phyloP scores from a whole-genome alignment of 1,140 invertebrate genomes.

The Ylistrum balloti region DNA sequence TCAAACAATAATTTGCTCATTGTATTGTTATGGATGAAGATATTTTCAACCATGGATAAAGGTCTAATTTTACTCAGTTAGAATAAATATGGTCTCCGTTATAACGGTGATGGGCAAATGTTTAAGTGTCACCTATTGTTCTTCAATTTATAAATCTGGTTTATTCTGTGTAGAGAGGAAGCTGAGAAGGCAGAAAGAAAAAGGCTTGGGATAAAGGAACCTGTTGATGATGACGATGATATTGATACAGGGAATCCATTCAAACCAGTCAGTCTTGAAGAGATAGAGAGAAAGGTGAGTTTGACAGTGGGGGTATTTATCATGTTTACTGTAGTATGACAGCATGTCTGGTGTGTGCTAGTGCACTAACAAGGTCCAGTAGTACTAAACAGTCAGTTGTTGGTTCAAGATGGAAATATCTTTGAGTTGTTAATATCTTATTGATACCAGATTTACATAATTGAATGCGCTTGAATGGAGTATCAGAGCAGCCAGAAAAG shows the following conservation, averaged over 20 bases:
- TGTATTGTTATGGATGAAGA: too few relatives aligned
- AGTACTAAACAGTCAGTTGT: background rate
- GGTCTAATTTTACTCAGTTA: too few relatives aligned
- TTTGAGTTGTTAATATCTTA: too few relatives aligned
- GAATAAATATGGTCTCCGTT: background rate
- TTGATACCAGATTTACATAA: background rate
- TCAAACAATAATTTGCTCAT: too few relatives aligned
- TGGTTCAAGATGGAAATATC: background rate
- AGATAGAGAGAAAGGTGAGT: slow-evolving; percentile 77
- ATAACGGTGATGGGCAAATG: background rate
- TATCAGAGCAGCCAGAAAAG: background rate
- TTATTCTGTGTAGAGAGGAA: slow-evolving; percentile 65
- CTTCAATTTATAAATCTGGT: slow-evolving; percentile 25
- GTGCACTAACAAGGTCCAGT: background rate
- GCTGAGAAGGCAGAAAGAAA: slow-evolving; percentile 74
- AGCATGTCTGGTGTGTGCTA: background rate
- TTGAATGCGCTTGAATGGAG: background rate
- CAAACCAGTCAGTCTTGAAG: slow-evolving; percentile 70
- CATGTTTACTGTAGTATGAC: background rate
- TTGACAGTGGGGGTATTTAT: background rate
- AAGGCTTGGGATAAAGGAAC: slow-evolving; percentile 69
- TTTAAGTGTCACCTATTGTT: background rate
- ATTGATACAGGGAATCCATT: slow-evolving; percentile 77
- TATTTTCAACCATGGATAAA: too few relatives aligned
- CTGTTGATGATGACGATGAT: slow-evolving; percentile 72